Percentiles rank a stretch among this genome's conserved stretches.
phyloP scores from a whole-genome alignment of 2,113 vertebrate species.

The Alectura lathami region DNA sequence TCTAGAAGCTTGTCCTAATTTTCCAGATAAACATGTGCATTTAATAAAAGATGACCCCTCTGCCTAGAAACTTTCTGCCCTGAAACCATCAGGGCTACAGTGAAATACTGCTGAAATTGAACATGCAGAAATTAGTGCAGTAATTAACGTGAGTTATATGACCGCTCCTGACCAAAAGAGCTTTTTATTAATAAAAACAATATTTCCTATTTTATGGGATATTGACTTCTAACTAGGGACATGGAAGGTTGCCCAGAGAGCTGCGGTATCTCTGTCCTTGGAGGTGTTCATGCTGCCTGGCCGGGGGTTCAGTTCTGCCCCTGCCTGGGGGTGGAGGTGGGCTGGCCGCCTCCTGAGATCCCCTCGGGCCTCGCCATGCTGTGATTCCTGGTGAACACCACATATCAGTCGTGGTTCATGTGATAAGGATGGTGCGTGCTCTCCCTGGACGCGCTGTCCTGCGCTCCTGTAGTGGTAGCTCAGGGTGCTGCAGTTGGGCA shows the following conservation, averaged over 20 bases:
- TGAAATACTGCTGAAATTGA: constrained; percentile 20
- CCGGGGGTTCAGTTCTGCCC: neutral
- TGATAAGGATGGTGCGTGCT: neutral
- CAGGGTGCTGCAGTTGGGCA: neutral
- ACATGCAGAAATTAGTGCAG: neutral
- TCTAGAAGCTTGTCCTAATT: constrained; percentile 14
- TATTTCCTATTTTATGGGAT: constrained; percentile 1
- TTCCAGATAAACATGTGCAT: constrained; percentile 3
- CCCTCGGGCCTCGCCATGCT: neutral
- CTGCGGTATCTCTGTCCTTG: neutral
- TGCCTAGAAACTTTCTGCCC: neutral
- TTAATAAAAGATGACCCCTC: neutral
- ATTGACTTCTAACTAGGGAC: constrained; percentile 5
- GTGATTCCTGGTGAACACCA: neutral
- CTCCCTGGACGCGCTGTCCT: neutral
- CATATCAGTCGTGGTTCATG: neutral
- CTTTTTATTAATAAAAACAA: constrained; percentile 1
- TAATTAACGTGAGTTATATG: neutral
- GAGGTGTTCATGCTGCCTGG: neutral
- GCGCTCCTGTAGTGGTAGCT: rapidly evolving
- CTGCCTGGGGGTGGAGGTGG: neutral
- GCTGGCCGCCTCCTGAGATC: neutral
- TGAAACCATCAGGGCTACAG: neutral
- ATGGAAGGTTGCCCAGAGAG: neutral
- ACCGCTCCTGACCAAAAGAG: neutral